Evolutionary conservation across 2,113 vertebrate genomes (phyloP).

Genomic region (Podocnemis expansa): DNA sequence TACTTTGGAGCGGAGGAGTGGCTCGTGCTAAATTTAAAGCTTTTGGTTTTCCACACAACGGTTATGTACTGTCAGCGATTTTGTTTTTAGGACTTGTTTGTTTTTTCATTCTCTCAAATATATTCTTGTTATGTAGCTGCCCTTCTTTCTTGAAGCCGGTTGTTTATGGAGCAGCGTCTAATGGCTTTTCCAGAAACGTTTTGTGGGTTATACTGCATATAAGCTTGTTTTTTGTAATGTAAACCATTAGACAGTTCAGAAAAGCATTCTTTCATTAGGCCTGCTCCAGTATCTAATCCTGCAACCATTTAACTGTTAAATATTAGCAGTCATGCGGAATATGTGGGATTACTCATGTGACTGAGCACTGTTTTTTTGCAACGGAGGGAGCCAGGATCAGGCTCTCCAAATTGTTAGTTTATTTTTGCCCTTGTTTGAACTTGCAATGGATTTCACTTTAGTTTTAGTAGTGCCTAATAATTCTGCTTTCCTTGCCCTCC

Average conservation of each 20-base stretch:
- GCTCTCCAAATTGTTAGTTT: accelerated
- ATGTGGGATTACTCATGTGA: not conserved
- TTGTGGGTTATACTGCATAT: not conserved
- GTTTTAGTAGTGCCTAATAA: not conserved
- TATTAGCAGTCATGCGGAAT: not conserved
- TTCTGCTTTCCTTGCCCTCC: accelerated
- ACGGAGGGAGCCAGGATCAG: not conserved
- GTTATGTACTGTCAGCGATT: not conserved
- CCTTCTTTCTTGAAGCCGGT: not conserved
- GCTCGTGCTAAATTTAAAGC: not conserved
- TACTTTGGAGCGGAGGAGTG: not conserved
- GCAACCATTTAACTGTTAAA: not conserved
- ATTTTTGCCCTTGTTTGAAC: not conserved
- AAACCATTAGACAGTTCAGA: not conserved
- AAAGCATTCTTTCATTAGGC: not conserved
- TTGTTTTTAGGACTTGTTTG: not conserved
- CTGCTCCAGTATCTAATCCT: too few relatives aligned
- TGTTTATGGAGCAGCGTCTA: not conserved
- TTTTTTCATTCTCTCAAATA: not conserved
- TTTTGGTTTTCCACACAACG: not conserved
- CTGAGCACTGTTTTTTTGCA: not conserved
- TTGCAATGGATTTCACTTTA: not conserved
- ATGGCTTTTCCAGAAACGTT: not conserved
- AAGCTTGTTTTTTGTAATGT: not conserved
- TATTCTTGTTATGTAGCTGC: not conserved